phyloP scores from a whole-genome alignment of 2,888 invertebrate genomes.

The Volucella bombylans region DNA sequence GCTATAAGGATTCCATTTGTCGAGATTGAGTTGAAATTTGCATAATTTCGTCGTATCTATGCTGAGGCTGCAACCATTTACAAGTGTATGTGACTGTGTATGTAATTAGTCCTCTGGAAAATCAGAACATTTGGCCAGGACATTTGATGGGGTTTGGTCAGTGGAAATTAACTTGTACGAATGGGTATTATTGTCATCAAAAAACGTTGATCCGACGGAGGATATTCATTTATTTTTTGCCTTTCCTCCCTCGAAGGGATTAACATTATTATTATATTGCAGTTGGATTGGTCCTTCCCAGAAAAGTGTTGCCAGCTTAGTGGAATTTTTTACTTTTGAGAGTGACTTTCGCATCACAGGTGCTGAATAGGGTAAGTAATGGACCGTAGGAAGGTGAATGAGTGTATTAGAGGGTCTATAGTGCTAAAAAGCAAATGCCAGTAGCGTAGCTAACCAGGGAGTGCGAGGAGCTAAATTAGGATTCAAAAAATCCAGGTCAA shows the following conservation, averaged over 20 bases:
- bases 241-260: slow-evolving; percentile 34
- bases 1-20: slow-evolving; percentile 42
- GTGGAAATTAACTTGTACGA: slow-evolving; percentile 55
- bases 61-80: slow-evolving; percentile 34
- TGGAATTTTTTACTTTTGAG: not conserved
- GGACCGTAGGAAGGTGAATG: no score
- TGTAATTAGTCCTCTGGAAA: slow-evolving; percentile 61
- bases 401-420: no score
- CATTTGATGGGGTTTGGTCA: slow-evolving; percentile 8
- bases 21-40: slow-evolving; percentile 56
- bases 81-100: slow-evolving; percentile 20
- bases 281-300: not conserved
- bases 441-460: no score
- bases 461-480: no score
- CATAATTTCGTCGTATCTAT: slow-evolving; percentile 71
- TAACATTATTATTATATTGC: slow-evolving; percentile 64
- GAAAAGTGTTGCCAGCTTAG: not conserved
- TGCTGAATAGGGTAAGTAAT: no score
- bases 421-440: no score
- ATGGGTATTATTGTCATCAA: slow-evolving; percentile 41
- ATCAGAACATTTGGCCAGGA: slow-evolving; percentile 56
- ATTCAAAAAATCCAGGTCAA: no score
- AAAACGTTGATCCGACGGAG: slow-evolving; percentile 25
- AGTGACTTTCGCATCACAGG: no score
- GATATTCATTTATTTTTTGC: slow-evolving; percentile 16